Evolutionary conservation across 23 tunicate genomes (phyloP).

Genomic region (Halocynthia aurantium): DNA sequence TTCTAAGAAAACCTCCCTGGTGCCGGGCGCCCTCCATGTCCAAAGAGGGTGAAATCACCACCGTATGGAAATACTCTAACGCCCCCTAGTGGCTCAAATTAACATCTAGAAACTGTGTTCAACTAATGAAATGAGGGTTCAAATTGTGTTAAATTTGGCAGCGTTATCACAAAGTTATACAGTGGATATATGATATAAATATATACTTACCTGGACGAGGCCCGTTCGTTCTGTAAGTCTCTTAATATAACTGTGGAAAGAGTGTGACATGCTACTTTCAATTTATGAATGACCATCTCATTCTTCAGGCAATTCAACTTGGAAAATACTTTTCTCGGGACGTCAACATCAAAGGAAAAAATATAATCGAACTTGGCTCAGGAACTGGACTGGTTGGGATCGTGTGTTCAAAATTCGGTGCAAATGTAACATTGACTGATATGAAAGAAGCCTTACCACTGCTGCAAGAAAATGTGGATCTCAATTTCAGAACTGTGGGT

Average conservation of each 20-base stretch:
- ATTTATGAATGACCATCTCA: background rate
- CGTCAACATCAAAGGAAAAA: conserved; percentile 13
- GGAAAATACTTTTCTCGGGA: conserved; percentile 29
- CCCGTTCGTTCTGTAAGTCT: background rate
- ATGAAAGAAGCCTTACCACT: conserved; percentile 56
- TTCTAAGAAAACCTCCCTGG: too few relatives aligned
- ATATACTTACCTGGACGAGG: background rate
- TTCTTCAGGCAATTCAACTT: conserved; percentile 54
- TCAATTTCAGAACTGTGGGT: conserved; percentile 6
- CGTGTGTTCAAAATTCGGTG: conserved; percentile 54
- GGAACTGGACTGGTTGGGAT: conserved; percentile 94
- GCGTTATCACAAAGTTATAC: background rate
- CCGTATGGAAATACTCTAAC: too few relatives aligned
- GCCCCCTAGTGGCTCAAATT: too few relatives aligned
- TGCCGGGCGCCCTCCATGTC: too few relatives aligned
- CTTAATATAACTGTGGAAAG: background rate
- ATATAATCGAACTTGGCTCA: conserved; percentile 80
- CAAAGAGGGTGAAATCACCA: too few relatives aligned
- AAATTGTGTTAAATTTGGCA: background rate
- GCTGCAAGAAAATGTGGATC: conserved; percentile 51
- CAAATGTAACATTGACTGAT: conserved; percentile 70
- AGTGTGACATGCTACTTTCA: too few relatives aligned
- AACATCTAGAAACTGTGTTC: background rate
- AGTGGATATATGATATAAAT: background rate
- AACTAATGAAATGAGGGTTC: background rate